Base-by-base conservation (phyloP, 2,888 invertebrate genomes). In the Callyntrura guangdongensis region DNA sequence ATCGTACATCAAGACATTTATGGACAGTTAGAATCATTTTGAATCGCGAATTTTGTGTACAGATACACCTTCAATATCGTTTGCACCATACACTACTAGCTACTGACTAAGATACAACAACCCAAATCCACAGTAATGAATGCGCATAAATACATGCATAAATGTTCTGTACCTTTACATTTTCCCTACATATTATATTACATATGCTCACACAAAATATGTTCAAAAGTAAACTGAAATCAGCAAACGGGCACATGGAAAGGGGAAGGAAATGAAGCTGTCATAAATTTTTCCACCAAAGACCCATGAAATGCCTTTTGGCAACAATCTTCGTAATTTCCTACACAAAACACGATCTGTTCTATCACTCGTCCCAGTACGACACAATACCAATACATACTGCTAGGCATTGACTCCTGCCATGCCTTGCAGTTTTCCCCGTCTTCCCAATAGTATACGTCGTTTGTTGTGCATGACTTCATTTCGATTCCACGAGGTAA, bases 241-340 rank as follows among this genome's bases (percentile, higher is more conserved):
- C 89, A 89, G 84, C 67, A 89, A 84, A 89, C 53, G 84, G 84
- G 84, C 17, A 36, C 49, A 77, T 27, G 53, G 67, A 61, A 27
- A 72, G 59, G 84, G 90, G 90, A 92, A 92, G 92, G 92, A 92
- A 92, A 84, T 87, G 90, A 92, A 90, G 85, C 90, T 90, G 90
- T 92, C 92, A 90, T 92, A 92, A 92, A 92, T 92, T 92, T 92
- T 92, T 92, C 88, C 87, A 79, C 85, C 83, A 90, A 90, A 90
- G 87, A 90, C 92, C 88, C 89, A 90, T 89, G 86, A 87, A 91
- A 91, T 90, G 89, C 87, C 91, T 91, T 91, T 91, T 91, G 91
- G 91, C 91, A 91, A 90, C 83, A 83, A 87, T 90, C 91, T 84
- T 89, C 79, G 72, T 83, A 87, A 87, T 91, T 91, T 86, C 91